These are phyloP conservation scores for Helicorthomorpha holstii DNA, from an alignment of 1,140 invertebrate genomes.

Conservation along the genomic window DNA sequence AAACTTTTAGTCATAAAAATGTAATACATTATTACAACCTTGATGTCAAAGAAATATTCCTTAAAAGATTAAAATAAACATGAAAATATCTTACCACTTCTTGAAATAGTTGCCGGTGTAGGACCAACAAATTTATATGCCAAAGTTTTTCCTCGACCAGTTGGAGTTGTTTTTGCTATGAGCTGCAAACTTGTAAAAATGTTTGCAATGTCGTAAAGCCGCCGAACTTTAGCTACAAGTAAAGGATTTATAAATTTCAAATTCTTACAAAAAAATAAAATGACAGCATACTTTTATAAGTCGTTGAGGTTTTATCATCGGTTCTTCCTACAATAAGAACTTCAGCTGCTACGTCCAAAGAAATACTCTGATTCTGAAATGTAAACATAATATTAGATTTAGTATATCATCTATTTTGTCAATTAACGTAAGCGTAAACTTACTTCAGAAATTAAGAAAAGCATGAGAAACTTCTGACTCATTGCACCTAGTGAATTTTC, in stretches of 20 bases:
- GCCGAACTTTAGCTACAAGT: constrained; percentile 40
- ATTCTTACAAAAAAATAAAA: constrained; percentile 1
- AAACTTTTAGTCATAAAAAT: too few relatives aligned
- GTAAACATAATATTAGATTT: constrained; percentile 18
- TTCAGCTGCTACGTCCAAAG: constrained; percentile 46
- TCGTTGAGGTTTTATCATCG: constrained; percentile 22
- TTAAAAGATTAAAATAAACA: too few relatives aligned
- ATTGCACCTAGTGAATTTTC: constrained; percentile 47
- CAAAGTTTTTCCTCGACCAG: constrained; percentile 40
- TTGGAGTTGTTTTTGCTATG: constrained; percentile 41
- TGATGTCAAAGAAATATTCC: too few relatives aligned
- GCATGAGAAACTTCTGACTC: constrained; percentile 53
- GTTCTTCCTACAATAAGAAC: constrained; percentile 37
- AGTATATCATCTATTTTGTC: not conserved
- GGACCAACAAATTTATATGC: constrained; percentile 49
- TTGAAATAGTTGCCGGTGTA: too few relatives aligned
- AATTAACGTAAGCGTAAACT: constrained; percentile 17
- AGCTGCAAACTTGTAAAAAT: constrained; percentile 47
- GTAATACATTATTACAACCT: too few relatives aligned
- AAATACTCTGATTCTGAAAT: constrained; percentile 45
- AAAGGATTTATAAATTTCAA: constrained; percentile 1
- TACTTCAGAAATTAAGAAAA: constrained; percentile 47
- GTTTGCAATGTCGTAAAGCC: constrained; percentile 57
- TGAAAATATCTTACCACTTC: constrained; percentile 21
- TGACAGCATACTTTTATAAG: constrained; percentile 29